These are phyloP conservation scores for Pangasius sanitwongsei DNA, from an alignment of 2,797 vertebrate species.

Conservation along the genomic window DNA sequence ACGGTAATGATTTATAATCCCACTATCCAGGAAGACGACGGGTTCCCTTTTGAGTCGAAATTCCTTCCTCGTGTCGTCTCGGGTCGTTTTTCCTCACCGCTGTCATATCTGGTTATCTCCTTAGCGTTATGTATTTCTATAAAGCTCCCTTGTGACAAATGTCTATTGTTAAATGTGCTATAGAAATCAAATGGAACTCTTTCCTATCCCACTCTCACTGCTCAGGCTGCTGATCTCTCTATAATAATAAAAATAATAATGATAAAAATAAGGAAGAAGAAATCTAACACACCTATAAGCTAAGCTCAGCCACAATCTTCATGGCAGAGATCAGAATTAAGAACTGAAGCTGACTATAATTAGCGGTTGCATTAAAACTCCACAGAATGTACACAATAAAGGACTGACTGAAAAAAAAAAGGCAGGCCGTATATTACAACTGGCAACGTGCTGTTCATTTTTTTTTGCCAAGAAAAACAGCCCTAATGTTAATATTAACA, in stretches of 20 bases:
- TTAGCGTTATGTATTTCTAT: background rate
- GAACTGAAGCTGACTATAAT: slow-evolving; percentile 5
- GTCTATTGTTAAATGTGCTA: too few relatives aligned
- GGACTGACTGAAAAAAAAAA: background rate
- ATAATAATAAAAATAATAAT: background rate
- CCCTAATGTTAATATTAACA: slow-evolving; percentile 25
- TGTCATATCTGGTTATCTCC: background rate
- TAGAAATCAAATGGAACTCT: too few relatives aligned
- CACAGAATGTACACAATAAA: slow-evolving; percentile 14
- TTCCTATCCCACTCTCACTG: too few relatives aligned
- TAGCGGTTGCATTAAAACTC: slow-evolving; percentile 19
- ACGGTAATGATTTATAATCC: background rate
- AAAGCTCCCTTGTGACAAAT: too few relatives aligned
- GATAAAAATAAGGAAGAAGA: background rate
- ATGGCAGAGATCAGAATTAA: slow-evolving; percentile 4
- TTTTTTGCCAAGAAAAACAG: slow-evolving; percentile 35
- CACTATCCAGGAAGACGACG: background rate
- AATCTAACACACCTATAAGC: background rate
- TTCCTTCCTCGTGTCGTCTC: background rate
- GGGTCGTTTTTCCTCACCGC: background rate
- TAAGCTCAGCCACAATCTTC: background rate
- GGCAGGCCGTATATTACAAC: slow-evolving; percentile 8
- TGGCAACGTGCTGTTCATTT: background rate
- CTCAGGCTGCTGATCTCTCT: background rate
- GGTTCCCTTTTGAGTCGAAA: background rate